Base-by-base conservation (phyloP, 2,888 invertebrate species). In the Dynastes hyllus region DNA sequence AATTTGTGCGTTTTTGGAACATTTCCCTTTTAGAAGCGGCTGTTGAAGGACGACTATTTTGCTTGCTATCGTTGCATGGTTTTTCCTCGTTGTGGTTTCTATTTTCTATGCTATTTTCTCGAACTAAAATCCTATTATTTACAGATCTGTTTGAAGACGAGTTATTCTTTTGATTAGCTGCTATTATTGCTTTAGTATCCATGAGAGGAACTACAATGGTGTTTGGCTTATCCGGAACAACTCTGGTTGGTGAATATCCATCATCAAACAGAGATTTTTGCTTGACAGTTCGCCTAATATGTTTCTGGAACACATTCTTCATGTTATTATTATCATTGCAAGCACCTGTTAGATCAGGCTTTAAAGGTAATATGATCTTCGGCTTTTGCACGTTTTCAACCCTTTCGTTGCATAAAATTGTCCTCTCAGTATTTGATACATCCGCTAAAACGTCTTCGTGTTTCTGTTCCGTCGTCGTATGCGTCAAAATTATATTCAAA, bases 401-500 rank as follows among this genome's bases (percentile, higher is more conserved):
- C 6, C 22, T 58, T 8, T 58, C 55, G 22, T 22, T 16, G 16
- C 6, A 89, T 50, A 69, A 78, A 16, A 79, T 77, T 13, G 78
- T 40, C 70, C 76, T 73, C 70, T 79, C 82, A 0, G 79, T 78
- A 71, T 81, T 81, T 5, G 78, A 73, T 32, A 75, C 77, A n/a
- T 55, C 63, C 22, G 65, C 51, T 27, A 80, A n/a, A 6, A 81
- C 80, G 8, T 82, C 82, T 8, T 81, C 83, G 6, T 69, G 55
- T 29, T 81, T 82, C 51, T 55, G 71, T 55, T 89, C 89, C 80
- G 88, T 87, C n/a, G 89, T 88, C 27, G 90, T 90, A 81, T 91
- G 91, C 0, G 92, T 90, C 75, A 93, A 86, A 82, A 92, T 92
- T 80, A 93, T 93, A 77, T 91, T 91, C 55, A 93, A 88, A 85